Base-by-base conservation (phyloP, 2,113 vertebrate genomes). In the Equus quagga region DNA sequence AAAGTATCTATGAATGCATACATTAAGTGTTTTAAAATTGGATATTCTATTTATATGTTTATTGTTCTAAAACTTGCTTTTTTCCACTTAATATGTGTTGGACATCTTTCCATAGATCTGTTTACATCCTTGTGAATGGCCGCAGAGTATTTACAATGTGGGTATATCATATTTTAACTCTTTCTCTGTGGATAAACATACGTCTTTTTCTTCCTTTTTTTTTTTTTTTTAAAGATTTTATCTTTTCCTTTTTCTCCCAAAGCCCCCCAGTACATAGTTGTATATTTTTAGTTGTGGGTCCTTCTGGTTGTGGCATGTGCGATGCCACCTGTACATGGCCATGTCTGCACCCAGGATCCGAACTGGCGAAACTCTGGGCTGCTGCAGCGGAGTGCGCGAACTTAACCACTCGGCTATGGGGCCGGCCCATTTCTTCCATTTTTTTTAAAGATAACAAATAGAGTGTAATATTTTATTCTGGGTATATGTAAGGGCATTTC, bases 51-150 rank as follows among this genome's bases (percentile, higher is more conserved):
- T 96, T 65, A 36, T 54, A 44, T 72, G n/a, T 64, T 23, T 36
- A n/a, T 80, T 70, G 75, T 76, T 89, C 23, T 89, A 49, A 96
- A 81, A 60, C n/a, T 81, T 70, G 23, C 0, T 69, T 96, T 91
- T 94, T 72, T 17, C 13, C 19, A 54, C 69, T 26, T 41, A 46
- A 51, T 54, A 73, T 82, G 5, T 51, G 17, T 64, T 49, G 33
- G 36, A 54, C 2, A 4, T 54, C 46, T 86, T 87, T 83, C 41
- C 46, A 26, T 31, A 85, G 15, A 89, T 72, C 24, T 36, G 4
- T 81, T 86, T 60, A 31, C 33, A 60, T 79, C 11, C 46, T 91
- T 72, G 3, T 64, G 58, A 91, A 87, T 24, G 72, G 31, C 69
- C 60, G 33, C 21, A 65, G n/a, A 64, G 8, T 76, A 60, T 60